Evolutionary conservation across 1,140 invertebrate genomes (phyloP), one percentile per base, ranked within the genome.

Genomic region (Oscheius sp.): DNA sequence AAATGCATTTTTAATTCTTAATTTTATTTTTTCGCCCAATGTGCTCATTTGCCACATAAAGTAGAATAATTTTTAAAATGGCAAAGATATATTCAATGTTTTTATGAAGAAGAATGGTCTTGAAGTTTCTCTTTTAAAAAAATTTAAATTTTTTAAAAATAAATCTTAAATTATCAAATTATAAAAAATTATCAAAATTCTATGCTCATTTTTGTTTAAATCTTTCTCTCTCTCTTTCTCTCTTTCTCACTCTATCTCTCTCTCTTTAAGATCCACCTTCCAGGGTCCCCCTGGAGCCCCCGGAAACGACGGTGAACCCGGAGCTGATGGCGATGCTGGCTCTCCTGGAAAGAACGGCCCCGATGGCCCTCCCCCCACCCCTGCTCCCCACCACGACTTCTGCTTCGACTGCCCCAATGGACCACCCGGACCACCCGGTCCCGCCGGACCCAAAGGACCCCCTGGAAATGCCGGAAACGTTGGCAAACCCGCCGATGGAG

Each of bases 231-330:
- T n/a, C n/a, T n/a, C n/a, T n/a, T n/a, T n/a, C n/a, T n/a, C n/a
- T n/a, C n/a, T n/a, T n/a, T n/a, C n/a, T n/a, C n/a, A n/a, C n/a
- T n/a, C n/a, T n/a, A n/a, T n/a, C n/a, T n/a, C n/a, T n/a, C n/a
- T n/a, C n/a, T n/a, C n/a, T n/a, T n/a, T n/a, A n/a, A n/a, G n/a
- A n/a, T n/a, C n/a, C n/a, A n/a, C n/a, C n/a, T n/a, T n/a, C n/a
- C 71, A 68, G 45, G 74, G 74, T 67, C 64, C 74, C 18, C 63
- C 74, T n/a, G 74, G 74, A 75, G 62, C 61, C 31, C 74, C 74
- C 23, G 74, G 74, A 76, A 59, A 45, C 34, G 74, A 76, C 59
- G 74, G 74, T 68, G 68, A 73, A 46, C 63, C 66, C 59, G 74
- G 74, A 74, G 68, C 61, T 45, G 74, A 73, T 67, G 74, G 74